Evolutionary conservation across 1,140 invertebrate species (phyloP).

Genomic region (Carcinoscorpius rotundicauda): DNA sequence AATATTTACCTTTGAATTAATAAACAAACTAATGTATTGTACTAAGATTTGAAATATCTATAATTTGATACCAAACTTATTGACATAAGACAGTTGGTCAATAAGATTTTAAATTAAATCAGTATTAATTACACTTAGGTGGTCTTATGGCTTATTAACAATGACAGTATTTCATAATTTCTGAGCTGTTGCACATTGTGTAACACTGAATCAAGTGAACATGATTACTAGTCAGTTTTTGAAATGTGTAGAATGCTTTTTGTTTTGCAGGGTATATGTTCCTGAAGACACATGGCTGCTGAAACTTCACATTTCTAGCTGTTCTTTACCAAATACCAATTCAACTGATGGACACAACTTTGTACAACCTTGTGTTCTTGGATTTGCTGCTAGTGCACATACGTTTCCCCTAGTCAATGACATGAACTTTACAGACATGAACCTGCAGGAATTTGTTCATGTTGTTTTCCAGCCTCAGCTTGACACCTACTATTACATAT

Average conservation of each 20-base stretch:
- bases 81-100: too few species aligned
- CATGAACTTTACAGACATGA: not conserved
- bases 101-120: too few species aligned
- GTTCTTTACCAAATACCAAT: slow-evolving; percentile 17
- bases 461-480: slow-evolving; percentile 33
- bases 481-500: slow-evolving; percentile 42
- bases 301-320: slow-evolving; percentile 35
- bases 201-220: too few species aligned
- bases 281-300: slow-evolving; percentile 37
- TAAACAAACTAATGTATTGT: too few species aligned
- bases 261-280: slow-evolving; percentile 37
- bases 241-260: not conserved
- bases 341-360: not conserved
- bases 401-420: not conserved
- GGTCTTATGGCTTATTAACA: too few species aligned
- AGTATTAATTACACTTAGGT: too few species aligned
- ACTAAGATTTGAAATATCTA: too few species aligned
- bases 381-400: slow-evolving; percentile 1
- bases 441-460: slow-evolving; percentile 1
- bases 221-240: not conserved
- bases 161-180: too few species aligned
- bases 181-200: too few species aligned
- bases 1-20: too few species aligned
- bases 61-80: too few species aligned
- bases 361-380: not conserved